A percentile compares a stretch with the other conserved stretches of the same genome.
phyloP scores from a whole-genome alignment of 2,888 invertebrate genomes.

The Malachius bipustulatus region DNA sequence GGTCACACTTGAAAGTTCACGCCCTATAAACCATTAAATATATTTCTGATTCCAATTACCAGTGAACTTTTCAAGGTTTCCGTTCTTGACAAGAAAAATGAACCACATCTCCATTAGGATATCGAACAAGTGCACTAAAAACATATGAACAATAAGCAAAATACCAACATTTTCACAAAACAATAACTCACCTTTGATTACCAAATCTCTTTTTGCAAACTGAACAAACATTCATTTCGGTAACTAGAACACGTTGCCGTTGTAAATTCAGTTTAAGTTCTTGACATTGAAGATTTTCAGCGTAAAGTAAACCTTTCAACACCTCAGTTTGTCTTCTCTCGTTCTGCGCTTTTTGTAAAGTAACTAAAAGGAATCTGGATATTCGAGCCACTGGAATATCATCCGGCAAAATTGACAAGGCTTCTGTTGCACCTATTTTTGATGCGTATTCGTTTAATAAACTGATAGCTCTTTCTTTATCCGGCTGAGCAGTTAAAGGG shows the following conservation, averaged over 20 bases:
- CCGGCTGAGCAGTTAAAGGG: slow-evolving; percentile 54
- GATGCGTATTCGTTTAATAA: slow-evolving; percentile 75
- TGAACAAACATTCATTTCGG: slow-evolving; percentile 77
- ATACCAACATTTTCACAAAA: background rate
- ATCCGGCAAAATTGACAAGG: slow-evolving; percentile 68
- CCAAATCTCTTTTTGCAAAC: slow-evolving; percentile 90
- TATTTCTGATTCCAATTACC: too few relatives aligned
- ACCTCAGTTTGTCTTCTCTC: slow-evolving; percentile 64
- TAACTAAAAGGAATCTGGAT: slow-evolving; percentile 39
- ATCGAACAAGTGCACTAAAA: slow-evolving; percentile 82
- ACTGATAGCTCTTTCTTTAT: slow-evolving; percentile 66
- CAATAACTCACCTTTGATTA: slow-evolving; percentile 58
- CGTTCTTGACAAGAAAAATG: slow-evolving; percentile 79
- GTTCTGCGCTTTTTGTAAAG: slow-evolving; percentile 61
- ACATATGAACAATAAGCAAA: too few relatives aligned
- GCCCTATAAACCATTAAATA: too few relatives aligned
- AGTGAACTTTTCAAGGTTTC: slow-evolving; percentile 28
- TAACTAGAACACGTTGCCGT: slow-evolving; percentile 70
- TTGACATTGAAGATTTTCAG: slow-evolving; percentile 77
- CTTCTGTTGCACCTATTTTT: slow-evolving; percentile 72
- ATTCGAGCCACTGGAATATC: slow-evolving; percentile 65
- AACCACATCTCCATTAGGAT: slow-evolving; percentile 83
- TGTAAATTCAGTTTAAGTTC: slow-evolving; percentile 70
- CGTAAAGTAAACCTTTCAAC: slow-evolving; percentile 69
- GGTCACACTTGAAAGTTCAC: too few relatives aligned